Evolutionary conservation across 2,888 invertebrate species (phyloP).

Genomic region (Aphrophora alni): DNA sequence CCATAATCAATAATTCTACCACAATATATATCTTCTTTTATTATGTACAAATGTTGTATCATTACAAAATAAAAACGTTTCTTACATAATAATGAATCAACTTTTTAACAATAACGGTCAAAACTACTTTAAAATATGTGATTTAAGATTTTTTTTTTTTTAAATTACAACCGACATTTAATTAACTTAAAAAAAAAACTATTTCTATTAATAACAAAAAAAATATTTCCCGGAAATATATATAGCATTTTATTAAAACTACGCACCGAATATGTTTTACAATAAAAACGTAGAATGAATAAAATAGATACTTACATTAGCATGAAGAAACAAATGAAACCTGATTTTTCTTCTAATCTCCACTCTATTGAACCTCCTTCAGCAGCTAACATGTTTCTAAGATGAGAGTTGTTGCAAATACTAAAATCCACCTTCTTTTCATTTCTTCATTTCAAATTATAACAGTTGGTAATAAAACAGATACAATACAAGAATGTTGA

Average conservation of each 20-base stretch:
- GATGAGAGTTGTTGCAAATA: neutral
- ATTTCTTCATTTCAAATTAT: neutral
- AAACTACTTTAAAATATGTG: too few relatives aligned
- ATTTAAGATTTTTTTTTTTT: neutral
- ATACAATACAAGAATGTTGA: neutral
- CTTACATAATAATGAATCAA: too few relatives aligned
- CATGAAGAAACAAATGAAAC: neutral
- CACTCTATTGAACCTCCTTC: neutral
- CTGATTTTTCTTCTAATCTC: neutral
- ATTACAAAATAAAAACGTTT: too few relatives aligned
- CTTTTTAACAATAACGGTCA: too few relatives aligned
- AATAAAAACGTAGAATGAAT: neutral
- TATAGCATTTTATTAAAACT: neutral
- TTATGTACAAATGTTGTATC: too few relatives aligned
- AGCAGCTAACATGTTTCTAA: neutral
- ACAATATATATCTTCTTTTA: neutral
- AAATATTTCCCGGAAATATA: too few relatives aligned
- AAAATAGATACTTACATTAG: neutral
- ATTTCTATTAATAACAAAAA: too few relatives aligned
- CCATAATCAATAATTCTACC: neutral
- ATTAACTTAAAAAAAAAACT: too few relatives aligned
- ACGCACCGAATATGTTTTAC: neutral
- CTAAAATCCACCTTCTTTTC: neutral
- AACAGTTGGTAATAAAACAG: neutral
- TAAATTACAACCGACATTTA: neutral